These are phyloP conservation scores for Sinopyrophorus schimmeli DNA, from an alignment of 2,888 invertebrate species.

Conservation along the genomic window DNA sequence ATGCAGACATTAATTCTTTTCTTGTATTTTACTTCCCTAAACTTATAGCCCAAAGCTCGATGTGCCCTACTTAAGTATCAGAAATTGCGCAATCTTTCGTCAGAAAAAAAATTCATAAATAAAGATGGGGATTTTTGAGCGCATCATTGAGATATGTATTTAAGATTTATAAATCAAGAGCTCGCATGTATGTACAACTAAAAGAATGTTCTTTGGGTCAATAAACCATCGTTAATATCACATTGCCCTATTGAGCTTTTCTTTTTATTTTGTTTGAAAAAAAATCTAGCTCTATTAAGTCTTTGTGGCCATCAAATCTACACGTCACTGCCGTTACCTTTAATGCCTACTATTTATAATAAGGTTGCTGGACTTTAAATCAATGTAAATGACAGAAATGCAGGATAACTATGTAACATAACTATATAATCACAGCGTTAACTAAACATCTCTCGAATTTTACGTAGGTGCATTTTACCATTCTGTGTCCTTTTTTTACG, in stretches of 20 bases:
- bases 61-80: too few relatives aligned
- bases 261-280: constrained; percentile 25
- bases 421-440: constrained; percentile 8
- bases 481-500: too few relatives aligned
- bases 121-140: too few relatives aligned
- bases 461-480: too few relatives aligned
- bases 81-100: too few relatives aligned
- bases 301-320: constrained; percentile 33
- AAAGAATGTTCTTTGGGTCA: constrained; percentile 28
- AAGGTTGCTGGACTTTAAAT: constrained; percentile 22
- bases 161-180: constrained; percentile 19
- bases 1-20: too few relatives aligned
- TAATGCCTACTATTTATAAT: constrained; percentile 5
- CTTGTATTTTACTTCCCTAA: too few relatives aligned
- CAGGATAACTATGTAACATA: constrained; percentile 22
- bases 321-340: constrained; percentile 25
- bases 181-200: constrained; percentile 21
- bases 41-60: too few relatives aligned
- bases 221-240: constrained; percentile 29
- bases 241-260: constrained; percentile 30
- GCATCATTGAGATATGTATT: too few relatives aligned
- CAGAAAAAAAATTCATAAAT: too few relatives aligned
- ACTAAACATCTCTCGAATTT: too few relatives aligned
- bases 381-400: constrained; percentile 27
- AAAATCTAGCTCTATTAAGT: constrained; percentile 33